Percentiles rank a stretch among this genome's conserved stretches.
phyloP scores from a whole-genome alignment of 1,140 invertebrate species.

The Rhysida immarginata region DNA sequence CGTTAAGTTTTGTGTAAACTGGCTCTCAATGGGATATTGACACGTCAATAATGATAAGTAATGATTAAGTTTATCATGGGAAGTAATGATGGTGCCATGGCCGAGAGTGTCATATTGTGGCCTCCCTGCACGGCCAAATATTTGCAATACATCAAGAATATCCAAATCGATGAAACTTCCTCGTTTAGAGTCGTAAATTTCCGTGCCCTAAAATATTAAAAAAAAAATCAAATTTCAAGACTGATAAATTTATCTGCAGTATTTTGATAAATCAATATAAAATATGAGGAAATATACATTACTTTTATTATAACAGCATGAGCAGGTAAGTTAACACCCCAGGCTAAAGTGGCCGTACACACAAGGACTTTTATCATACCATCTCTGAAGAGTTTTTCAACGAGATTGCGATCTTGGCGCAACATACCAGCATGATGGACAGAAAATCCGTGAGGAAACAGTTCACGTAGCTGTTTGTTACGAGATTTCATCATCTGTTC shows the following conservation, averaged over 20 bases:
- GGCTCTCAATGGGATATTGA: constrained; percentile 96
- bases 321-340: constrained; percentile 98
- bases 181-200: constrained; percentile 92
- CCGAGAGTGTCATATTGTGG: constrained; percentile 78
- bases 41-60: constrained; percentile 89
- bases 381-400: constrained; percentile 76
- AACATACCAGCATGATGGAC: constrained; percentile 96
- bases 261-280: no score
- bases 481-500: constrained; percentile 43
- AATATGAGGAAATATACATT: constrained; percentile 14
- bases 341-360: constrained; percentile 95
- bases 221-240: constrained; percentile 2
- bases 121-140: constrained; percentile 92
- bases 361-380: constrained; percentile 85
- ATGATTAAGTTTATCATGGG: constrained; percentile 79
- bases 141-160: constrained; percentile 96
- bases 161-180: constrained; percentile 88
- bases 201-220: constrained; percentile 58
- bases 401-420: constrained; percentile 60
- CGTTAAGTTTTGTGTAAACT: constrained; percentile 75
- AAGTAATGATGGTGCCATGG: constrained; percentile 90
- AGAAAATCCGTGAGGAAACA: constrained; percentile 77
- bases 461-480: constrained; percentile 57
- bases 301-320: constrained; percentile 93
- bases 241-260: neutral